Percentiles rank a stretch among this genome's conserved stretches.
Evolutionary conservation across 64 coral and sea anemone genomes (phyloP).

Genomic region (Porites lutea): DNA sequence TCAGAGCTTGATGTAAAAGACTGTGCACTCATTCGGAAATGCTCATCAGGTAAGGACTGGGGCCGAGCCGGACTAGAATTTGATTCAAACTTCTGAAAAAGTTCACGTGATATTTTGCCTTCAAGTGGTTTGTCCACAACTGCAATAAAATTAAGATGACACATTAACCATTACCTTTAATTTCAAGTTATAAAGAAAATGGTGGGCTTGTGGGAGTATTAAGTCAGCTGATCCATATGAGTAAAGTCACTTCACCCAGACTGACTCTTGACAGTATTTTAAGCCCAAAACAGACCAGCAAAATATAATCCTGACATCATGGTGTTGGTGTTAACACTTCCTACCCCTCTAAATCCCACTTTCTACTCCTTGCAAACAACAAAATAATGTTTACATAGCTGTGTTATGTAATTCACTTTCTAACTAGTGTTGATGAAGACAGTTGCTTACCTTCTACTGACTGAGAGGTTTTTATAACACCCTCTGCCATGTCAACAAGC

Average conservation of each 20-base stretch:
- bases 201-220: background rate
- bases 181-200: background rate
- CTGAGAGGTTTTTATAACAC: slow-evolving; percentile 11
- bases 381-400: background rate
- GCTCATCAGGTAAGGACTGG: background rate
- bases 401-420: too few relatives aligned
- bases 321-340: too few relatives aligned
- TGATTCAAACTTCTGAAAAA: slow-evolving; percentile 55
- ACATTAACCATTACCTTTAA: too few relatives aligned
- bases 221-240: background rate
- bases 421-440: too few relatives aligned
- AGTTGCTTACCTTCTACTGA: slow-evolving; percentile 36
- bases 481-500: slow-evolving; percentile 21
- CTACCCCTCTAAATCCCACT: too few relatives aligned
- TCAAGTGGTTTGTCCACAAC: slow-evolving; percentile 23
- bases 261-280: too few relatives aligned
- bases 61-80: background rate
- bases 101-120: slow-evolving; percentile 58
- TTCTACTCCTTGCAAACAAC: too few relatives aligned
- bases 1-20: slow-evolving; percentile 53
- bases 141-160: background rate
- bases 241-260: background rate
- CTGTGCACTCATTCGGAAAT: background rate
- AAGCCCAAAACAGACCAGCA: too few relatives aligned
- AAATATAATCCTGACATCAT: too few relatives aligned